Percentiles rank a stretch among this genome's conserved stretches.
Conservation (phyloP, 1,140 invertebrate species). For the Cydia pomonella region DNA sequence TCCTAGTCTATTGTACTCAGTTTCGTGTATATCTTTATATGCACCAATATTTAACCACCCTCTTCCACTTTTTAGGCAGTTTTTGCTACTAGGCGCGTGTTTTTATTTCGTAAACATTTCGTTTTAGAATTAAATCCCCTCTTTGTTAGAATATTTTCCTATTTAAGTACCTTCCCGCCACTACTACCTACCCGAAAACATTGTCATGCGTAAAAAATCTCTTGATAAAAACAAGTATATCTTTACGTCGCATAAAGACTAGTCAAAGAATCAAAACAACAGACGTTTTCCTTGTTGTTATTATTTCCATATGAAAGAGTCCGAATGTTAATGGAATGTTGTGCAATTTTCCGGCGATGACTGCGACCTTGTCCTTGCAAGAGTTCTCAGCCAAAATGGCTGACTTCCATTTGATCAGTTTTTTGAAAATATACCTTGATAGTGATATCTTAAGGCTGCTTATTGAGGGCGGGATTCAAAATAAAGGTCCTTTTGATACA, state of each 20-base stretch:
- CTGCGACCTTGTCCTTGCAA: slow-evolving; percentile 7
- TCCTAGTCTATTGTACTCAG: no score
- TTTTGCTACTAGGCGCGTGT: neutral
- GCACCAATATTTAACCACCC: no score
- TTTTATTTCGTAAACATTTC: neutral
- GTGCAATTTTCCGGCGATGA: slow-evolving; percentile 18
- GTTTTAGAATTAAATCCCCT: no score
- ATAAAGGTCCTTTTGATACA: neutral
- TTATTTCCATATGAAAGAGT: slow-evolving; percentile 4
- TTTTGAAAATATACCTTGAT: neutral
- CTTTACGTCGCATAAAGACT: neutral
- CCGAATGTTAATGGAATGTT: slow-evolving; percentile 6
- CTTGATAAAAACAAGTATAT: neutral
- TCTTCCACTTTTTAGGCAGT: no score
- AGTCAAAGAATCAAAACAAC: neutral
- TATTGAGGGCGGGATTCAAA: neutral
- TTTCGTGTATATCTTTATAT: no score
- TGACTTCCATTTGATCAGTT: neutral
- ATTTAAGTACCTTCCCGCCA: neutral
- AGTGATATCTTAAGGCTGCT: neutral
- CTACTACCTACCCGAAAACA: no score
- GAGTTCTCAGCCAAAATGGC: neutral
- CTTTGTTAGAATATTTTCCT: neutral
- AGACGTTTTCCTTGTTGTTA: neutral
- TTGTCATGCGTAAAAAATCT: neutral